These are phyloP conservation scores for Frankliniella intonsa DNA, from an alignment of 2,888 invertebrate genomes.

Conservation along the genomic window DNA sequence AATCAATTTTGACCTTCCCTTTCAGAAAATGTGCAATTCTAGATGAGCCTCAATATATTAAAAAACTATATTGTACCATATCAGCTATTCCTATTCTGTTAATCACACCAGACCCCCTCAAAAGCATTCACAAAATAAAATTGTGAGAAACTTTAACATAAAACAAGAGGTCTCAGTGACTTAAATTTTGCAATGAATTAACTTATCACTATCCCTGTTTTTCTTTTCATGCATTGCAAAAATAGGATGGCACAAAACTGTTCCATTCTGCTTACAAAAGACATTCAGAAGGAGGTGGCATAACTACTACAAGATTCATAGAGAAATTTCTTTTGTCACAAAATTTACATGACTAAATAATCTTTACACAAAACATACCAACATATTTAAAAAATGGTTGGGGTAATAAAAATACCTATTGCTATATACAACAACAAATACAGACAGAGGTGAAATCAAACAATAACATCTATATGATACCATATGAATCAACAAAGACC, in stretches of 20 bases:
- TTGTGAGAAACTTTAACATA: neutral
- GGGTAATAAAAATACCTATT: constrained; percentile 1
- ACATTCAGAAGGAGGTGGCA: neutral
- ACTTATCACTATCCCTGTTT: constrained; percentile 12
- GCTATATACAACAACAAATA: constrained; percentile 23
- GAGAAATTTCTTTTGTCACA: neutral
- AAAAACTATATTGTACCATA: constrained; percentile 17
- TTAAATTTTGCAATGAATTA: neutral
- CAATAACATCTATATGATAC: constrained; percentile 10
- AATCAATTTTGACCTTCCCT: neutral
- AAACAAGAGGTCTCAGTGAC: neutral
- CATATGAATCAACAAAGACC: constrained; percentile 17
- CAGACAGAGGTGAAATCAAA: constrained; percentile 20
- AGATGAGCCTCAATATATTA: constrained; percentile 14
- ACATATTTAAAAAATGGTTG: neutral
- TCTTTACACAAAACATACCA: constrained; percentile 6
- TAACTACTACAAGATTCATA: neutral
- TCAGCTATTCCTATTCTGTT: constrained; percentile 20
- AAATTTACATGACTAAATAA: constrained; percentile 16
- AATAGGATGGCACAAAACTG: constrained; percentile 20
- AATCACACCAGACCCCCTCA: constrained; percentile 14
- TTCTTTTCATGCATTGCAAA: constrained; percentile 14
- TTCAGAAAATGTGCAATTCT: neutral
- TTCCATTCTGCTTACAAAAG: neutral
- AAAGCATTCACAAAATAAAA: neutral